Percentiles rank a stretch among this genome's conserved stretches.
Conservation (phyloP, 1,140 invertebrate species). For the Hycleus cichorii region DNA sequence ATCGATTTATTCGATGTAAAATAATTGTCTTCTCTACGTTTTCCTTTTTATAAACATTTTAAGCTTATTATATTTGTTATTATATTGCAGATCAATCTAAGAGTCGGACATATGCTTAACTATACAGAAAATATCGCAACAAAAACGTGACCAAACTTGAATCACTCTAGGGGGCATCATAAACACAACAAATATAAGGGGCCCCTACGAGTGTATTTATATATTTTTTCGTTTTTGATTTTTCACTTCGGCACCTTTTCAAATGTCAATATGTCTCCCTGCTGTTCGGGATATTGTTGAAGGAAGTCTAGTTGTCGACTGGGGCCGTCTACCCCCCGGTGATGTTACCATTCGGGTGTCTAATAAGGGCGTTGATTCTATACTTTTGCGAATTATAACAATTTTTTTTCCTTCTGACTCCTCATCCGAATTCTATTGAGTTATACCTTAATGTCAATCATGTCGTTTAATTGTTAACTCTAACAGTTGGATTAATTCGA, state of each 20-base stretch:
- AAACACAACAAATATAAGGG: slow-evolving; percentile 37
- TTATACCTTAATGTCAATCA: no score
- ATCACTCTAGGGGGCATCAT: slow-evolving; percentile 36
- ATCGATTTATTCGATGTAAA: no score
- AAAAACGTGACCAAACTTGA: slow-evolving; percentile 40
- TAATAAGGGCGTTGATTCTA: slow-evolving; percentile 33
- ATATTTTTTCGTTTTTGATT: slow-evolving; percentile 30
- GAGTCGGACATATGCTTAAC: slow-evolving; percentile 31
- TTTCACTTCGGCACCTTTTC: slow-evolving; percentile 41
- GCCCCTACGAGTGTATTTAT: slow-evolving; percentile 13
- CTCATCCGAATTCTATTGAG: no score
- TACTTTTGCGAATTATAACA: slow-evolving; percentile 6
- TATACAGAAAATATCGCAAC: slow-evolving; percentile 33
- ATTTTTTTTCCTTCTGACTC: no score
- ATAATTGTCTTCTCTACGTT: no score
- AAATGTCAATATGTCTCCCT: slow-evolving; percentile 32
- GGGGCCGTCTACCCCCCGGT: slow-evolving; percentile 14
- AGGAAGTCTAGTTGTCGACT: slow-evolving; percentile 2
- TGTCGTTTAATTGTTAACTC: no score
- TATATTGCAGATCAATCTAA: no score
- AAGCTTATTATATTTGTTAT: slow-evolving; percentile 35
- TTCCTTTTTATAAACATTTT: neutral
- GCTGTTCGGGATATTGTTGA: slow-evolving; percentile 31
- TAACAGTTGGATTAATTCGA: no score
- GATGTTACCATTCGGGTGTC: slow-evolving; percentile 19